Base-by-base conservation (phyloP, 1,140 invertebrate species). In the Drosophila tristis region DNA sequence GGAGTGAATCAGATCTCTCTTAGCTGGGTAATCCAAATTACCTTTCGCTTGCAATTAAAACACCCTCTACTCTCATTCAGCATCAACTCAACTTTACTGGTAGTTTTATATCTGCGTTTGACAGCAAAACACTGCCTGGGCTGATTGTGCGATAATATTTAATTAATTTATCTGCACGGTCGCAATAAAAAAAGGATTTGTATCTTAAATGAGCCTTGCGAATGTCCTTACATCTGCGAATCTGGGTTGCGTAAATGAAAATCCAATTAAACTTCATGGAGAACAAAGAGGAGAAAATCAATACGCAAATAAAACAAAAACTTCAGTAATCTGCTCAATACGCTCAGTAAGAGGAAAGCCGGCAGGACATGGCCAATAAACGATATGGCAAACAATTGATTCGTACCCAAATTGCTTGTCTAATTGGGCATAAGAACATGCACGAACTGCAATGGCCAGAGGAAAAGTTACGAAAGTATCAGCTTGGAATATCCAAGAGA, bases 351-450 rank as follows among this genome's bases (percentile, higher is more conserved):
- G 31, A 20, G 31, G 43, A 39, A 25, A 35, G 13, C 2, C 2
- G 11, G 5, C 25, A 43, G 63, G n/a, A 51, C 60, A 50, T 3
- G 15, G 25, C 60, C 45, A 65, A 65, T 65, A 51, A 66, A 42
- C 9, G 44, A 23, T 20, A 23, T 20, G 16, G 31, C 31, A 43
- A 44, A 20, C 66, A 66, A 50, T 70, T 29, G 31, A 67, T 54
- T 39, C n/a, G 31, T 13, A 29, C 25, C 31, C 20, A 31, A 6
- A 58, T 26, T 8, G 16, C 8, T 15, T 16, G 67, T 44, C 53
- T 70, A 70, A 71, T 71, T 70, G 35, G 67, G 44, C 45, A 65
- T 58, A 39, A 58, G 35, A 70, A 49, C 50, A 58, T 48, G 51
- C 64, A 70, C n/a, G 13, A 23, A 31, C 20, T 48, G 50, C 15